Conservation (phyloP, 2,888 invertebrate genomes). For the Trilocha varians region DNA sequence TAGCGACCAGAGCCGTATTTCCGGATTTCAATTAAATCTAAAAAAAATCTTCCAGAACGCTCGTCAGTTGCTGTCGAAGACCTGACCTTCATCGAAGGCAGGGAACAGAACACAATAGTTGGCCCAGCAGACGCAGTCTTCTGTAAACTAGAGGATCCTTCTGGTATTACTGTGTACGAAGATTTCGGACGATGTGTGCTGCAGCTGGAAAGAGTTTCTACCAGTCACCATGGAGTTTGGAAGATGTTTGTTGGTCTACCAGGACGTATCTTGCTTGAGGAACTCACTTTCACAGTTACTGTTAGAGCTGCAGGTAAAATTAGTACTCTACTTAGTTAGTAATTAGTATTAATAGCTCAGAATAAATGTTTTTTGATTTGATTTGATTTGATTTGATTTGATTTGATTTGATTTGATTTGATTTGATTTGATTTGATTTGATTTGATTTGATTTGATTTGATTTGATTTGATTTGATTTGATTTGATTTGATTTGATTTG, state of each 20-base stretch:
- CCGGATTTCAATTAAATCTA: too few relatives aligned
- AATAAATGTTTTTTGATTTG: too few relatives aligned
- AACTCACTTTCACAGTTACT: conserved; percentile 22
- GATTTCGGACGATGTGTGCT: conserved; percentile 45
- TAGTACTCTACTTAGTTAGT: too few relatives aligned
- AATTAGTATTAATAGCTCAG: too few relatives aligned
- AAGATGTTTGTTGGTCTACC: conserved; percentile 27
- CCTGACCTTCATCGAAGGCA: conserved; percentile 14
- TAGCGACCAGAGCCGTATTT: too few relatives aligned
- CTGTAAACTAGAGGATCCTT: conserved; percentile 35
- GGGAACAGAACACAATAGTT: conserved; percentile 23
- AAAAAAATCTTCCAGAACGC: conserved; percentile 1
- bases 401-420: too few relatives aligned
- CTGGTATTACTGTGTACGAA: conserved; percentile 27
- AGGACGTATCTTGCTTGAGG: conserved; percentile 31
- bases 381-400: too few relatives aligned
- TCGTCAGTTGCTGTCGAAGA: neutral
- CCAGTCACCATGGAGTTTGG: conserved; percentile 42
- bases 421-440: too few relatives aligned
- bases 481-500: too few relatives aligned
- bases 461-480: too few relatives aligned
- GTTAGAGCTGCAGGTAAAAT: conserved; percentile 34
- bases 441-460: too few relatives aligned
- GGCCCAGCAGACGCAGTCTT: conserved; percentile 45
- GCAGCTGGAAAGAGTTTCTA: conserved; percentile 27